Evolutionary conservation across 2,888 invertebrate genomes (phyloP).

Genomic region (Petrolisthes manimaculis): DNA sequence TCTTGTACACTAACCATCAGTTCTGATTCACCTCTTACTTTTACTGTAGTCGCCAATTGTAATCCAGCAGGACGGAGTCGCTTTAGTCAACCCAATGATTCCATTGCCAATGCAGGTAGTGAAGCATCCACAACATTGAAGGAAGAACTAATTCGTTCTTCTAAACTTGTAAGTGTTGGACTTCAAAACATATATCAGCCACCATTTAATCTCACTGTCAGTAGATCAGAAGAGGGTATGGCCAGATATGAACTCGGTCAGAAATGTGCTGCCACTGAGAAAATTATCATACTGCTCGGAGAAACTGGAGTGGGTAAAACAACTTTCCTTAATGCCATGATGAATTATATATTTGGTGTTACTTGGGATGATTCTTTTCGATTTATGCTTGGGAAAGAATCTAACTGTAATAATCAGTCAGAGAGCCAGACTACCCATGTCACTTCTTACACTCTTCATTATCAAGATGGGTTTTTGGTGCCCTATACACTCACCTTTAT

Average conservation of each 20-base stretch:
- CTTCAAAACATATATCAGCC: background rate
- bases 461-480: constrained; percentile 15
- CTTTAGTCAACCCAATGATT: background rate
- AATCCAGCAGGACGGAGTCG: background rate
- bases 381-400: constrained; percentile 5
- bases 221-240: background rate
- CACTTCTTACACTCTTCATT: constrained; percentile 29
- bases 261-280: background rate
- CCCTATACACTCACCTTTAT: constrained; percentile 32
- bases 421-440: constrained; percentile 33
- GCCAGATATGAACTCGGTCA: constrained; percentile 22
- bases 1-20: background rate
- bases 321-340: constrained; percentile 11
- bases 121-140: constrained; percentile 3
- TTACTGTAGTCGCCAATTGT: background rate
- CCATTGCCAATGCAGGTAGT: background rate
- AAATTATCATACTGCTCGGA: constrained; percentile 16
- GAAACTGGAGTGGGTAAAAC: constrained; percentile 22
- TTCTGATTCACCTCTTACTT: background rate
- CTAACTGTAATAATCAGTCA: background rate
- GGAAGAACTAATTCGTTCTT: background rate
- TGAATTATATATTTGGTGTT: constrained; percentile 24
- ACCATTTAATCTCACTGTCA: background rate
- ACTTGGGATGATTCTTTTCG: constrained; percentile 17
- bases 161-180: constrained; percentile 9